A percentile compares a stretch with the other conserved stretches of the same genome.
Evolutionary conservation across 1,140 invertebrate species (phyloP).

Genomic region (Caenorhabditis remanei): DNA sequence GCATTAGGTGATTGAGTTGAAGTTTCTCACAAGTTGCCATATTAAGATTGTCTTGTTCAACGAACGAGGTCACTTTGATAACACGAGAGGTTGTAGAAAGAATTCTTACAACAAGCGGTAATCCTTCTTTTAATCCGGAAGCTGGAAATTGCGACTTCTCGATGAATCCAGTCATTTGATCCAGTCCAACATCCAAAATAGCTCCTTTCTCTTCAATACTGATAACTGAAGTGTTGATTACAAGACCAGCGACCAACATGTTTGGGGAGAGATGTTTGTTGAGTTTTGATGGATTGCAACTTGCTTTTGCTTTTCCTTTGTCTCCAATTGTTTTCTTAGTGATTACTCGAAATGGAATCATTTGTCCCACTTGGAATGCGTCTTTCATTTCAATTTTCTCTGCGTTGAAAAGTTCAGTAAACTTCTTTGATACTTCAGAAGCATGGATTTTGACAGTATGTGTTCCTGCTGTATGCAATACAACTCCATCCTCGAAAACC

Average conservation of each 20-base stretch:
- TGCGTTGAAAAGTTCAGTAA: slow-evolving; percentile 61
- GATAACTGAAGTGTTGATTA: slow-evolving; percentile 68
- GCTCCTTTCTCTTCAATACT: slow-evolving; percentile 76
- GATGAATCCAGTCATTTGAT: slow-evolving; percentile 69
- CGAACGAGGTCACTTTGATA: slow-evolving; percentile 69
- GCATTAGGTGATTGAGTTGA: slow-evolving; percentile 66
- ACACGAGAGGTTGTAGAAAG: slow-evolving; percentile 65
- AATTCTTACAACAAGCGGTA: slow-evolving; percentile 73
- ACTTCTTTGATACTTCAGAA: slow-evolving; percentile 57
- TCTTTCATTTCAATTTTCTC: slow-evolving; percentile 69
- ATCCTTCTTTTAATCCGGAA: slow-evolving; percentile 64
- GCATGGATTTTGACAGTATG: slow-evolving; percentile 40
- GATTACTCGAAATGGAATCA: slow-evolving; percentile 69
- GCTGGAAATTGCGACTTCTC: slow-evolving; percentile 67
- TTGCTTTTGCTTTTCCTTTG: slow-evolving; percentile 60
- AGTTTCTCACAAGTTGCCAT: slow-evolving; percentile 58
- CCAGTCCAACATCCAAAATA: slow-evolving; percentile 71
- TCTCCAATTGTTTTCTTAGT: slow-evolving; percentile 39
- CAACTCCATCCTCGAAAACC: slow-evolving; percentile 24
- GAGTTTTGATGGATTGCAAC: slow-evolving; percentile 69
- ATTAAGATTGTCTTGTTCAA: slow-evolving; percentile 61
- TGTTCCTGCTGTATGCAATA: slow-evolving; percentile 33
- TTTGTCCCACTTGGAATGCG: slow-evolving; percentile 72
- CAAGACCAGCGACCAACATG: slow-evolving; percentile 64
- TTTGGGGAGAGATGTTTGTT: slow-evolving; percentile 71